phyloP scores from a whole-genome alignment of 2,888 invertebrate species.

The Cerastis rubricosa region DNA sequence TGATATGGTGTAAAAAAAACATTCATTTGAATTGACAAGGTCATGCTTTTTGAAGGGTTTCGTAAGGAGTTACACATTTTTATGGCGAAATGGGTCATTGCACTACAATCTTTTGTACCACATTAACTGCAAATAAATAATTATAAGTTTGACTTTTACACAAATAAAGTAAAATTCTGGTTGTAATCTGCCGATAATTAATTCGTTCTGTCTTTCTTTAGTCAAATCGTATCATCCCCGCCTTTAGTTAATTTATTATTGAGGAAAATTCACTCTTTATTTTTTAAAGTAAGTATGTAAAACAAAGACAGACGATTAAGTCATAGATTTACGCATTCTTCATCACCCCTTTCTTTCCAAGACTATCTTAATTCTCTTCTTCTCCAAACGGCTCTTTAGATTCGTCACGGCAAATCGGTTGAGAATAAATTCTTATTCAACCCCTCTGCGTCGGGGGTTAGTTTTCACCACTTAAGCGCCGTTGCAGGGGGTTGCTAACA shows the following conservation, averaged over 20 bases:
- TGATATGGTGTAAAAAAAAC: neutral
- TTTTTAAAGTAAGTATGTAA: neutral
- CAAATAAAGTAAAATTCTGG: neutral
- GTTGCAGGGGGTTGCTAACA: conserved; percentile 45
- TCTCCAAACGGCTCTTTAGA: conserved; percentile 30
- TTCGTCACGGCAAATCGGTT: conserved; percentile 59
- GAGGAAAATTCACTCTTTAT: neutral
- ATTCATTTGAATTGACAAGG: neutral
- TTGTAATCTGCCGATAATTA: neutral
- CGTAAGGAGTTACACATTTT: neutral
- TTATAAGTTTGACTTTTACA: no score
- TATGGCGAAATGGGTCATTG: no score
- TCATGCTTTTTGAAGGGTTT: neutral
- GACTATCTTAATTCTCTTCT: conserved; percentile 13
- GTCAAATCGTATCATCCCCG: neutral
- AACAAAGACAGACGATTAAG: neutral
- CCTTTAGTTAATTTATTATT: neutral
- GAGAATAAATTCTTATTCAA: conserved; percentile 49
- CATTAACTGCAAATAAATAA: no score
- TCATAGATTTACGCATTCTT: neutral
- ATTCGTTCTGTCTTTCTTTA: neutral
- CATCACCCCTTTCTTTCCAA: neutral
- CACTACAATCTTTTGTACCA: no score
- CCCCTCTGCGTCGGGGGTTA: conserved; percentile 48
- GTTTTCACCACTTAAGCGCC: conserved; percentile 53